A percentile compares a stretch with the other conserved stretches of the same genome.
Evolutionary conservation across 2,797 vertebrate species (phyloP).

Genomic region (Arctocebus calabarensis): DNA sequence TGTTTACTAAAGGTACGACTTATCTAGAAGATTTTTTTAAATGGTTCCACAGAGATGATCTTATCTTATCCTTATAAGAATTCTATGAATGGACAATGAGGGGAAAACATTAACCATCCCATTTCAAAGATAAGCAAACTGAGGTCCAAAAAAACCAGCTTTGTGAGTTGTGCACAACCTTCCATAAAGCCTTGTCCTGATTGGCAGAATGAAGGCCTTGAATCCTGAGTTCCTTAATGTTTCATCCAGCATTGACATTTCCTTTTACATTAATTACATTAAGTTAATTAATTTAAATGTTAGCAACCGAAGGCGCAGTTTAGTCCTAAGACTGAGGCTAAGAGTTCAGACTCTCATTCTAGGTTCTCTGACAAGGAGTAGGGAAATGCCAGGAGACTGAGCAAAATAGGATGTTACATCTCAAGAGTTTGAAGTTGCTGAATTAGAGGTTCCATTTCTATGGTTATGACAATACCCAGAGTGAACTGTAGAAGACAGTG

Average conservation of each 20-base stretch:
- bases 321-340: neutral
- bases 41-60: neutral
- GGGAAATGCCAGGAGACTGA: neutral
- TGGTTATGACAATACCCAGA: constrained; percentile 65
- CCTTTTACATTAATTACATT: constrained; percentile 6
- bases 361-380: neutral
- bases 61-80: neutral
- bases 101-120: neutral
- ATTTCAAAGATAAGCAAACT: neutral
- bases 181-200: neutral
- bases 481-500: constrained; percentile 52
- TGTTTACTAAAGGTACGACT: constrained; percentile 18
- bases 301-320: neutral
- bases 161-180: neutral
- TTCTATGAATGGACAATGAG: neutral
- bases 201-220: neutral
- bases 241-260: neutral
- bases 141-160: constrained; percentile 12
- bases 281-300: neutral
- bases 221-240: neutral
- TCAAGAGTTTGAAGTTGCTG: neutral
- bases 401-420: constrained; percentile 7
- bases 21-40: constrained; percentile 23
- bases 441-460: constrained; percentile 42
- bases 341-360: neutral